These are phyloP conservation scores for Platanista minor DNA, from an alignment of 2,113 vertebrate species.

Conservation along the genomic window DNA sequence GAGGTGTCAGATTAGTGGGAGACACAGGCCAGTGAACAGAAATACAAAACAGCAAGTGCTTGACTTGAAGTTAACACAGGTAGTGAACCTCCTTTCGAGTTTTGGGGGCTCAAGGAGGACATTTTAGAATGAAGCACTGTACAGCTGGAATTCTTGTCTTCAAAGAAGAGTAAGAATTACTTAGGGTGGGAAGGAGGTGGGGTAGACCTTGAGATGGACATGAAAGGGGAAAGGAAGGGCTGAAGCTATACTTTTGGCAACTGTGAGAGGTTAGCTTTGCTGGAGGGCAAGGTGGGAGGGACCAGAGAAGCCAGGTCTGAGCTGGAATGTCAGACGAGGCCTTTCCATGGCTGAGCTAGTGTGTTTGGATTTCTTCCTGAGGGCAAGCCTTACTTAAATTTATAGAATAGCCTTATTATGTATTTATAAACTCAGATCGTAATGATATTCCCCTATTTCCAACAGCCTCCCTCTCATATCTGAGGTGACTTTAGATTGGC, in stretches of 20 bases:
- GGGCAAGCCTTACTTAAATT: background rate
- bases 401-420: background rate
- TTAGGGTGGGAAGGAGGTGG: fast-evolving
- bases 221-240: background rate
- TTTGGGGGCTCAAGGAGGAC: background rate
- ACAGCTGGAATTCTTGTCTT: background rate
- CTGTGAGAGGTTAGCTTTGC: background rate
- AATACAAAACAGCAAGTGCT: background rate
- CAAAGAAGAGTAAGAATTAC: background rate
- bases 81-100: background rate
- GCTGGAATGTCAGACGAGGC: background rate
- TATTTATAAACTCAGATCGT: conserved; percentile 19
- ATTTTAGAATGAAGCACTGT: background rate
- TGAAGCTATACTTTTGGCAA: background rate
- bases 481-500: background rate
- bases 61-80: background rate
- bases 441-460: background rate
- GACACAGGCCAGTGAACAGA: background rate
- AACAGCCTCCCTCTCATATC: background rate
- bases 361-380: background rate
- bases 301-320: background rate
- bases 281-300: background rate
- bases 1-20: background rate
- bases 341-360: background rate
- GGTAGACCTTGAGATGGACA: background rate